Conservation (phyloP, 2,888 invertebrate genomes). For the Brassicogethes aeneus region DNA sequence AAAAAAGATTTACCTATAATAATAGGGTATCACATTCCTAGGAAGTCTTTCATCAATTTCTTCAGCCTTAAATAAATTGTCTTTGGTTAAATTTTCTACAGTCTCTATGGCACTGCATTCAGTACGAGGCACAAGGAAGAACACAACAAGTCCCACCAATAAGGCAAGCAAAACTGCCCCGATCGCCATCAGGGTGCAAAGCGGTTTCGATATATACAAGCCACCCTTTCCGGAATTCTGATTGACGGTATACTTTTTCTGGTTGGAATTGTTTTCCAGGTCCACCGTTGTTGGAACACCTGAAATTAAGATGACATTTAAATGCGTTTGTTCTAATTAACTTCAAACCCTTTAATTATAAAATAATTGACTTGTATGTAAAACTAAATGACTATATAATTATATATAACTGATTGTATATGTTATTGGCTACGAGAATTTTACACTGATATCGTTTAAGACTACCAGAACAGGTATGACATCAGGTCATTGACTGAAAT, state of each 20-base stretch:
- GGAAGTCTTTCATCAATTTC: conserved; percentile 30
- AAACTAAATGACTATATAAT: no score
- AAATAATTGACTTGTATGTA: no score
- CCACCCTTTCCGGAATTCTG: conserved; percentile 20
- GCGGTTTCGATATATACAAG: conserved; percentile 32
- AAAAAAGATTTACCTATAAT: conserved; percentile 37
- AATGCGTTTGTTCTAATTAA: no score
- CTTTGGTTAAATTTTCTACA: conserved; percentile 3
- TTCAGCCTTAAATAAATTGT: conserved; percentile 3
- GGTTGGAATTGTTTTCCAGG: conserved; percentile 35
- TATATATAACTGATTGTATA: no score
- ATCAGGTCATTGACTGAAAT: no score
- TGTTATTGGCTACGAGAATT: no score
- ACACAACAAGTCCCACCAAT: conserved; percentile 34
- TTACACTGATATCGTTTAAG: no score
- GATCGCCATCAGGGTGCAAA: conserved; percentile 35
- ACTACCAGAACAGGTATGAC: no score
- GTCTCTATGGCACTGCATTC: conserved; percentile 5
- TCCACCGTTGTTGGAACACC: conserved; percentile 38
- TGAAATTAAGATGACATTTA: conserved; percentile 26
- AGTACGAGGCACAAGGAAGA: conserved; percentile 33
- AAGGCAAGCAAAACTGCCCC: conserved; percentile 34
- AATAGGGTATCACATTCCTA: conserved; percentile 28
- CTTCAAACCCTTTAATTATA: no score
- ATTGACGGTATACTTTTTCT: conserved; percentile 39